Base-by-base conservation (phyloP, 2,113 vertebrate species). In the Labeo rohita region DNA sequence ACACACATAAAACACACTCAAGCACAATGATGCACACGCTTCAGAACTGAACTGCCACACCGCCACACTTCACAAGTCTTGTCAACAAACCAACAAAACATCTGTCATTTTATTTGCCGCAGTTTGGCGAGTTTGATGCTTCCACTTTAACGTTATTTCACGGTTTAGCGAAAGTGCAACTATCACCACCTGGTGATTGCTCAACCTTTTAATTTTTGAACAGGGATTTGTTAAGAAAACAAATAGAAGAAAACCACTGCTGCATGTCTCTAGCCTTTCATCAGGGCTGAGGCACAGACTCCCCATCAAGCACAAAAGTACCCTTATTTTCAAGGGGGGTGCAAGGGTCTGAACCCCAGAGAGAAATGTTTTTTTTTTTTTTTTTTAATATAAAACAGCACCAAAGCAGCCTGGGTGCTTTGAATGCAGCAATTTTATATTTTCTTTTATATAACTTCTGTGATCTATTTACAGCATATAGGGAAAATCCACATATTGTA, bases 31-130 rank as follows among this genome's bases (percentile, higher is more conserved):
- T 59, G 59, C 79, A 65, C 18, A 80, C 6, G 13, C 59, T 47
- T 7, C 39, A 0, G 59, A 61, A 82, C 45, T 68, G 23, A 82
- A n/a, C 4, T 70, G 80, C 63, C n/a, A n/a, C n/a, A n/a, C n/a
- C 2, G 47, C 61, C 80, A 82, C 63, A 82, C 47, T 68, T 82
- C 63, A 70, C 45, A 16, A 52, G 80, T 52, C 80, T 68, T 82
- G 80, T 70, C 80, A 68, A 82, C 59, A 80, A 80, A 80, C 39
- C 59, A 80, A 23, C 23, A 3, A 70, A 82, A 82, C 63, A 82
- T 70, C 63, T 82, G 80, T 82, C 63, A 82, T 82, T 68, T 70
- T 82, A 82, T 82, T 82, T 82, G 63, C 47, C 63, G 16, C 47
- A n/a, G 45, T 70, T 68, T 68, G 80, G 47, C 6, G 47, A 82